A percentile compares a stretch with the other conserved stretches of the same genome.
Conservation (phyloP, 2,888 invertebrate species). For the Spodoptera picta region DNA sequence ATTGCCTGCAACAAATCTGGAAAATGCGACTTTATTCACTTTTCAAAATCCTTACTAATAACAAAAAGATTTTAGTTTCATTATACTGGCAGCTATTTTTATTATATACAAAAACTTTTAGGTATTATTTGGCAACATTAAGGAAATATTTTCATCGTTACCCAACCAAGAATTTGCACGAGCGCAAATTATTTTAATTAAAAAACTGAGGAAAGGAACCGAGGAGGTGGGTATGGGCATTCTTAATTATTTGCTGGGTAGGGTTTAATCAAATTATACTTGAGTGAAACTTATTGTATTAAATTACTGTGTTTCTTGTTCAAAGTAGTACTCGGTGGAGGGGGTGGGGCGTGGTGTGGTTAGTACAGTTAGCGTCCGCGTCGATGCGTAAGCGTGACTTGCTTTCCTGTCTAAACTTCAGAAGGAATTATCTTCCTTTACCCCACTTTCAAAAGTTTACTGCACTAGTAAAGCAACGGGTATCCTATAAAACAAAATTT, state of each 20-base stretch:
- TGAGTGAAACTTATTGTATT: slow-evolving; percentile 49
- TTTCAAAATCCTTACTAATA: not conserved
- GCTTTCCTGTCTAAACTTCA: slow-evolving; percentile 55
- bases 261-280: slow-evolving; percentile 63
- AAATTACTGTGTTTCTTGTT: slow-evolving; percentile 46
- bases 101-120: slow-evolving; percentile 31
- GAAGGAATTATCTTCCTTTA: slow-evolving; percentile 46
- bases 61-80: not conserved
- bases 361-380: slow-evolving; percentile 35
- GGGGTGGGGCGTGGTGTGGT: slow-evolving; percentile 12
- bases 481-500: slow-evolving; percentile 10
- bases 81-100: not conserved
- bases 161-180: slow-evolving; percentile 57
- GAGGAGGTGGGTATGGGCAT: slow-evolving; percentile 49
- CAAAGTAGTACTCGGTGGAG: slow-evolving; percentile 16
- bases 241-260: slow-evolving; percentile 61
- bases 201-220: slow-evolving; percentile 56
- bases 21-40: not conserved
- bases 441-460: slow-evolving; percentile 44
- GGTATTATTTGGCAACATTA: slow-evolving; percentile 55
- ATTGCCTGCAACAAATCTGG: slow-evolving; percentile 3
- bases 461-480: slow-evolving; percentile 24
- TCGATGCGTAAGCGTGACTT: slow-evolving; percentile 51
- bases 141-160: slow-evolving; percentile 59
- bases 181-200: slow-evolving; percentile 68